phyloP scores from a whole-genome alignment of 2,888 invertebrate genomes.

The Eupithecia pulchellata region DNA sequence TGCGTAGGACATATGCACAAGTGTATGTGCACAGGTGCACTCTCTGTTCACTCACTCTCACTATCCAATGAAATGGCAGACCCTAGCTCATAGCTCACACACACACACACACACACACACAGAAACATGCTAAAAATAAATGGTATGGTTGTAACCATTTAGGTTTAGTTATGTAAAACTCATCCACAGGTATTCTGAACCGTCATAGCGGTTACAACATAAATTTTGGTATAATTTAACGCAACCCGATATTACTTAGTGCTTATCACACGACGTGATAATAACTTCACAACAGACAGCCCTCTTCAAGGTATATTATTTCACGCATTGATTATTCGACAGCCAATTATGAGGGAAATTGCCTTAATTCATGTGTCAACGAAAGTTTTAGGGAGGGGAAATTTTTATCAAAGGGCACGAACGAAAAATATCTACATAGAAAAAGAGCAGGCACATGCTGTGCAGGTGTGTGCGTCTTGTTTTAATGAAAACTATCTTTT shows the following conservation, averaged over 20 bases:
- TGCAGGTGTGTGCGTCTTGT: background rate
- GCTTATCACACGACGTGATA: background rate
- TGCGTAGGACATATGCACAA: too few relatives aligned
- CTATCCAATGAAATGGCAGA: too few relatives aligned
- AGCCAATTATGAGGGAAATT: constrained; percentile 65
- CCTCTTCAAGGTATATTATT: constrained; percentile 58
- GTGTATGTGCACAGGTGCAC: too few relatives aligned
- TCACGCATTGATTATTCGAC: constrained; percentile 67
- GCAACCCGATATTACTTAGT: background rate
- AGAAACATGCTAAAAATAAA: too few relatives aligned
- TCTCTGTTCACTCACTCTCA: too few relatives aligned
- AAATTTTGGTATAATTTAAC: background rate
- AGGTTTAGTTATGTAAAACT: too few relatives aligned
- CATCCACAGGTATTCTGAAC: background rate
- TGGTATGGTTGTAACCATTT: too few relatives aligned
- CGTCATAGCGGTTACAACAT: background rate
- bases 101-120: too few relatives aligned
- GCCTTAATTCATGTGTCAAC: constrained; percentile 55
- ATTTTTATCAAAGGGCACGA: background rate
- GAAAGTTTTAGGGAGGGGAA: constrained; percentile 39
- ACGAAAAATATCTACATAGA: background rate
- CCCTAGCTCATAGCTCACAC: too few relatives aligned
- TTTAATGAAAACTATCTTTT: background rate
- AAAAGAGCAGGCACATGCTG: background rate
- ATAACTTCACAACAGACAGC: constrained; percentile 10